Base-by-base conservation (phyloP, 2,888 invertebrate genomes). In the Sycophila texana region DNA sequence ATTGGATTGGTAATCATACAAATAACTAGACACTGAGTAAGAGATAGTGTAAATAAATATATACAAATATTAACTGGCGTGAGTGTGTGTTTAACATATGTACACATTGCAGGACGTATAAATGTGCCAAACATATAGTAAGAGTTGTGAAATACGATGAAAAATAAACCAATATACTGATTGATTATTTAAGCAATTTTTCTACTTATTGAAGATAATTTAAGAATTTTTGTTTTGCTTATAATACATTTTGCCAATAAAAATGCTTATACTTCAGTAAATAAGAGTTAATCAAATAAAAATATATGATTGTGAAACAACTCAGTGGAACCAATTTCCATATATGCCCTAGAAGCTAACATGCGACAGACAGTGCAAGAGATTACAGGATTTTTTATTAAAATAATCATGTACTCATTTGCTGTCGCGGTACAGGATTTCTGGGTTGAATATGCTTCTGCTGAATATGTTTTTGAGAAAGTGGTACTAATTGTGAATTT, bases 401-500 rank as follows among this genome's bases (percentile, higher is more conserved):
- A n/a, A 18, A 76, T 75, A 61, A 80, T 79, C 76, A 82, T 84
- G 84, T 90, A 90, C 90, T 90, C 89, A 86, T 87, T 84, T 86
- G 86, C 82, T 87, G 89, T 78, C 89, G 88, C 79, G 88, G 86
- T 81, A 86, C 82, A 82, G 87, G 86, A 82, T 86, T 88, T 84
- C 90, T 88, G 81, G 90, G 90, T 81, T 89, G 89, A 82, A 86
- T 86, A 78, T 88, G 88, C 85, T 88, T 85, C 82, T 90, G 91
- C 63, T 90, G 87, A 83, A 91, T 47, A 84, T 88, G 89, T 72
- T 88, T 85, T 82, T 90, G 91, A 61, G 90, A 87, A 83, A 91
- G 89, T 74, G 91, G 91, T 83, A 91, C 93, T 88, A 90, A 87
- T 81, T 90, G 90, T 51, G 90, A 88, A 86, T 89, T 90, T 51